A percentile compares a stretch with the other conserved stretches of the same genome.
These are phyloP conservation scores for Penaeus monodon DNA, from an alignment of 2,888 invertebrate species.

Conservation along the genomic window DNA sequence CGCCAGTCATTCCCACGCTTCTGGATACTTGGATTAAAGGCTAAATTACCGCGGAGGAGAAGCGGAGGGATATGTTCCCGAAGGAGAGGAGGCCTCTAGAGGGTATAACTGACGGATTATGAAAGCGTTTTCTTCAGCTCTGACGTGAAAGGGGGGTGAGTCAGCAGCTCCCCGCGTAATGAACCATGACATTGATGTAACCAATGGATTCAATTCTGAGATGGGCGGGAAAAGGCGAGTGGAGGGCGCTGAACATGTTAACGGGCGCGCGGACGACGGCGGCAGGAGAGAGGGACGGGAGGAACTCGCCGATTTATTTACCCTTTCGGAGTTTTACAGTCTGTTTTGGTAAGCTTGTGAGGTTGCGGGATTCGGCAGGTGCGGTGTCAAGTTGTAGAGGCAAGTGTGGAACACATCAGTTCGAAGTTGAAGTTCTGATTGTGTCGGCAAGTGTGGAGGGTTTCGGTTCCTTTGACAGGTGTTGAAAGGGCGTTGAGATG, in stretches of 20 bases:
- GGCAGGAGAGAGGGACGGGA: too few relatives aligned
- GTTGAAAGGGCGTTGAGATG: too few relatives aligned
- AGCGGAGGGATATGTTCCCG: background rate
- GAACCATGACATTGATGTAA: slow-evolving; percentile 58
- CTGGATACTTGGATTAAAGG: background rate
- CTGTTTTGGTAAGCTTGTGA: too few relatives aligned
- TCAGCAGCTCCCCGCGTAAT: slow-evolving; percentile 42
- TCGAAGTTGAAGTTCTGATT: too few relatives aligned
- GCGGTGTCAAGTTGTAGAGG: too few relatives aligned
- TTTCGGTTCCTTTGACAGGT: too few relatives aligned
- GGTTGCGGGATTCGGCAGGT: too few relatives aligned
- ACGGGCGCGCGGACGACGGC: background rate
- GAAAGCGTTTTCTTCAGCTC: slow-evolving; percentile 49
- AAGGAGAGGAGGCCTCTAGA: slow-evolving; percentile 8
- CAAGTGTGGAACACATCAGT: too few relatives aligned
- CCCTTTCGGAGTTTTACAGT: too few relatives aligned
- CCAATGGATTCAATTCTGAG: slow-evolving; percentile 51
- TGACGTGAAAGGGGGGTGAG: slow-evolving; percentile 56
- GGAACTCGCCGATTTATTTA: too few relatives aligned
- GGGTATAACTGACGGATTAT: slow-evolving; percentile 62
- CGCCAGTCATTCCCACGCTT: background rate
- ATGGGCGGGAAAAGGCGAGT: background rate
- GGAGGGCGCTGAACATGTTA: background rate
- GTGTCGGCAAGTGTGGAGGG: too few relatives aligned
- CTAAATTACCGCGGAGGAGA: background rate